phyloP scores from a whole-genome alignment of 2,113 vertebrate species.

The Tauraco erythrolophus region DNA sequence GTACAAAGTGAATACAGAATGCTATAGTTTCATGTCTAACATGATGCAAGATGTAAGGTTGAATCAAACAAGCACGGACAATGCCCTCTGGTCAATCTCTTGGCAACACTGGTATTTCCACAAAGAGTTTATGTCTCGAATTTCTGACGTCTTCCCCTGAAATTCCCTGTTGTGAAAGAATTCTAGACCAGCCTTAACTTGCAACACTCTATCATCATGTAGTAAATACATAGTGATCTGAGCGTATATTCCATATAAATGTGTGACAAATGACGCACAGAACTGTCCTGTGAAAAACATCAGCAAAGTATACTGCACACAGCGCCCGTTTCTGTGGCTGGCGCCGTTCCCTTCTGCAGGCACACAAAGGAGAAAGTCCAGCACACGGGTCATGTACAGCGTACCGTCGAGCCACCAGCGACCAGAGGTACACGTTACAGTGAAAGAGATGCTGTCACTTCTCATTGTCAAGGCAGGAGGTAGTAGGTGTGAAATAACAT shows the following conservation, averaged over 20 bases:
- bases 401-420: not conserved
- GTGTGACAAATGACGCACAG: rapidly evolving
- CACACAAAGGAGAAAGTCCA: not conserved
- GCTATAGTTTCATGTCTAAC: not conserved
- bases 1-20: not conserved
- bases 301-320: not conserved
- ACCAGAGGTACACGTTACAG: not conserved
- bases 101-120: not conserved
- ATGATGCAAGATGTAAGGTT: not conserved
- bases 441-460: not conserved
- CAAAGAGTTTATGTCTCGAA: not conserved
- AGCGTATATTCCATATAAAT: not conserved
- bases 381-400: not conserved
- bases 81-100: rapidly evolving
- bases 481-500: not conserved
- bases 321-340: not conserved
- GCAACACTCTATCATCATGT: rapidly evolving
- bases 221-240: not conserved
- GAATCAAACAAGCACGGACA: rapidly evolving
- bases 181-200: not conserved
- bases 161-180: not conserved
- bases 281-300: not conserved
- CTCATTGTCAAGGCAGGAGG: not conserved
- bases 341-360: not conserved
- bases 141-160: not conserved